Evolutionary conservation across 2,888 invertebrate species (phyloP).

Genomic region (Mamestra brassicae): DNA sequence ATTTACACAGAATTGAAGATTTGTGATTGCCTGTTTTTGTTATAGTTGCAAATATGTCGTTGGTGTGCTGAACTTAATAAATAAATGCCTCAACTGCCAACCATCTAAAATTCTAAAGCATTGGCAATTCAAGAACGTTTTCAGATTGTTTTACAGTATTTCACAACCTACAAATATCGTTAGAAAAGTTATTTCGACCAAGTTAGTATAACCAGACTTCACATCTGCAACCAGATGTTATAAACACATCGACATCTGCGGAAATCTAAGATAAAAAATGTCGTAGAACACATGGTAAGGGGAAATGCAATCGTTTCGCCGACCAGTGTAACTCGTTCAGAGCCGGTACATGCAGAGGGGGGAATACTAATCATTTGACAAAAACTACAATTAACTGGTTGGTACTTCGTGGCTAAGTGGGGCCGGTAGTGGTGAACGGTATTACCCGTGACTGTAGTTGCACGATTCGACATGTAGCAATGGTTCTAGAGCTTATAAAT

Average conservation of each 20-base stretch:
- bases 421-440: conserved; percentile 34
- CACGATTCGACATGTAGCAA: conserved; percentile 10
- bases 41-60: too few relatives aligned
- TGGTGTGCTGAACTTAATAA: too few relatives aligned
- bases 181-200: not conserved
- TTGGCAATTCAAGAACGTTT: not conserved
- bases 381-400: conserved; percentile 70
- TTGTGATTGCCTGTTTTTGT: too few relatives aligned
- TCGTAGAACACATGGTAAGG: conserved; percentile 63
- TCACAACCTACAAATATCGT: not conserved
- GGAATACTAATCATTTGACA: conserved; percentile 70
- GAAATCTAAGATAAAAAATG: conserved; percentile 71
- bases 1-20: too few relatives aligned
- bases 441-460: conserved; percentile 2
- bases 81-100: too few relatives aligned
- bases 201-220: not conserved
- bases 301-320: conserved; percentile 73
- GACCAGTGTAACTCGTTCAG: conserved; percentile 70
- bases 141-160: not conserved
- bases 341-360: conserved; percentile 62
- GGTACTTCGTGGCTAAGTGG: conserved; percentile 2
- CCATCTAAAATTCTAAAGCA: too few relatives aligned
- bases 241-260: conserved; percentile 52
- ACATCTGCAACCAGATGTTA: conserved; percentile 16
- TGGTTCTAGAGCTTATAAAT: not conserved